These are phyloP conservation scores for Dryococelus australis DNA, from an alignment of 2,888 invertebrate species.

Conservation along the genomic window DNA sequence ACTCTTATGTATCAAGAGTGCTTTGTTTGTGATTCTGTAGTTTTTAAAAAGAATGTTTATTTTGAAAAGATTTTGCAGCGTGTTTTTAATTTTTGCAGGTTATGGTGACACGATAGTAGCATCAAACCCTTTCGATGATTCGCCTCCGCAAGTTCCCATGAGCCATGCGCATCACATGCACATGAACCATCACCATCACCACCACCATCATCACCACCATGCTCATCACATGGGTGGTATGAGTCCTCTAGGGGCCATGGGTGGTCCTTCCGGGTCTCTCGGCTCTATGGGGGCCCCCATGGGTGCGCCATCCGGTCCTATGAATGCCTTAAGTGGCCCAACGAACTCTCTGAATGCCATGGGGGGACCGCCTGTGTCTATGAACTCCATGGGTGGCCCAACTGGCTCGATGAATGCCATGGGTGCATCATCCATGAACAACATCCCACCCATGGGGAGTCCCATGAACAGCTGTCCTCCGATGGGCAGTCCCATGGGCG, in stretches of 20 bases:
- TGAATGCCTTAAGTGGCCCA: conserved; percentile 53
- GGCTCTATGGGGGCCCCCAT: conserved; percentile 54
- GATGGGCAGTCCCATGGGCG: conserved; percentile 54
- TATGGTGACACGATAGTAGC: conserved; percentile 94
- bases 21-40: too few relatives aligned
- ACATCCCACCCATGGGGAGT: conserved; percentile 76
- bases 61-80: not conserved
- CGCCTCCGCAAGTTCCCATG: conserved; percentile 61
- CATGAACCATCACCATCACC: conserved; percentile 57
- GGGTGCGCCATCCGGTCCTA: conserved; percentile 44
- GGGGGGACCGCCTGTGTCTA: conserved; percentile 70
- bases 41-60: too few relatives aligned
- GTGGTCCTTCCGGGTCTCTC: conserved; percentile 60
- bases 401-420: conserved; percentile 54
- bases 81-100: conserved; percentile 50
- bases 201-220: conserved; percentile 66
- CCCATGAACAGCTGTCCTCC: conserved; percentile 58
- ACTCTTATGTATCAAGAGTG: too few relatives aligned
- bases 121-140: conserved; percentile 94
- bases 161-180: conserved; percentile 54
- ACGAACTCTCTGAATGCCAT: conserved; percentile 58
- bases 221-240: conserved; percentile 64
- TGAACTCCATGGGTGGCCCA: conserved; percentile 66
- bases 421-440: conserved; percentile 61
- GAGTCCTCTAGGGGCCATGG: conserved; percentile 65